Percentiles rank a stretch among this genome's conserved stretches.
Conservation (phyloP, 1,140 invertebrate genomes). For the Drosophila nigrodunni region DNA sequence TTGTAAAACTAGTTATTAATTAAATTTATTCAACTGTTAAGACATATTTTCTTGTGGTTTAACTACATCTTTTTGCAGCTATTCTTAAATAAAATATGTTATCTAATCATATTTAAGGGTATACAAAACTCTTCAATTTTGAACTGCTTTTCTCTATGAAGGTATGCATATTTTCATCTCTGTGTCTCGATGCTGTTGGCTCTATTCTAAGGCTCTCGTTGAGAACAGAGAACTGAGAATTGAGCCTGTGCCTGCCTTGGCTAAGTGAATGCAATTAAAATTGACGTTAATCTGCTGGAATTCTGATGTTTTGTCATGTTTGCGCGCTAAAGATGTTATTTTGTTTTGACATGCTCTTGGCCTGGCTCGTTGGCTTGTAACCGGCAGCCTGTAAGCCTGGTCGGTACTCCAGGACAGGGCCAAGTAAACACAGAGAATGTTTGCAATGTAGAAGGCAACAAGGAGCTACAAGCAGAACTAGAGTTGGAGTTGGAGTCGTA, state of each 20-base stretch:
- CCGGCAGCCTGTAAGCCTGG: constrained; percentile 45
- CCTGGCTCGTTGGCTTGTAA: constrained; percentile 51
- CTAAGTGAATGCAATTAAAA: constrained; percentile 83
- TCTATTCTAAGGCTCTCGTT: constrained; percentile 60
- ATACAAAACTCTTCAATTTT: too few species aligned
- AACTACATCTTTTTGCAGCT: too few species aligned
- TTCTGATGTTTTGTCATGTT: constrained; percentile 83
- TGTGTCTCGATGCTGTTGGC: constrained; percentile 42
- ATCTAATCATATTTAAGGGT: too few species aligned
- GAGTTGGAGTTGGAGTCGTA: constrained; percentile 19
- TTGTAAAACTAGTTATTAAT: too few species aligned
- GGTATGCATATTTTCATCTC: constrained; percentile 72
- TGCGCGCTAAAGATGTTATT: constrained; percentile 83
- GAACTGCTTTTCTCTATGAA: neutral
- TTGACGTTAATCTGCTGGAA: constrained; percentile 83
- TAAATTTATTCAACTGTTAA: too few species aligned
- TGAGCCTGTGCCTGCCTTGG: constrained; percentile 42
- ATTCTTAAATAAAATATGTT: too few species aligned
- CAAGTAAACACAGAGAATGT: constrained; percentile 29
- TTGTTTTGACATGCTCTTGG: constrained; percentile 83
- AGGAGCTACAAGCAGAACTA: constrained; percentile 18
- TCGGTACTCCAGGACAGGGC: constrained; percentile 38
- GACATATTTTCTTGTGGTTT: too few species aligned
- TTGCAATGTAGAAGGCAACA: constrained; percentile 20
- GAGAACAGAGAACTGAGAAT: constrained; percentile 56